Percentiles rank a stretch among this genome's conserved stretches.
Evolutionary conservation across 2,797 vertebrate species (phyloP).

Genomic region (Poecilia picta): DNA sequence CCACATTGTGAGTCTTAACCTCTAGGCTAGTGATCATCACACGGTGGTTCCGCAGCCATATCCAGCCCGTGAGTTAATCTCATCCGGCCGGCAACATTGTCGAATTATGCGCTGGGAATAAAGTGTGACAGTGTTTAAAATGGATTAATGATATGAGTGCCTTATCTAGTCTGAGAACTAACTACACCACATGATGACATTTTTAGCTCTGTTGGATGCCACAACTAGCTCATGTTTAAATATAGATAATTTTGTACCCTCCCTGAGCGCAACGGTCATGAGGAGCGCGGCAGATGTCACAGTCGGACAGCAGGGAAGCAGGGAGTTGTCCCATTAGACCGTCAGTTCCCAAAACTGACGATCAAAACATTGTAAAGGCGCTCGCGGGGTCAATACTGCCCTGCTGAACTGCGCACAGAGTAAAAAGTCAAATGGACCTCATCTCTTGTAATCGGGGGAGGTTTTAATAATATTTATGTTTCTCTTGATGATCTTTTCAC

Average conservation of each 20-base stretch:
- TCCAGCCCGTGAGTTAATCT: not conserved
- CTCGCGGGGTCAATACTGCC: too few relatives aligned
- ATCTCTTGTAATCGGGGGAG: too few relatives aligned
- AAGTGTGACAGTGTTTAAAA: not conserved
- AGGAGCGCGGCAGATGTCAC: too few relatives aligned
- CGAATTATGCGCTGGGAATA: not conserved
- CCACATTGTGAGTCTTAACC: constrained; percentile 36
- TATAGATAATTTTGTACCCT: too few relatives aligned
- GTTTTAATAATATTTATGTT: not conserved
- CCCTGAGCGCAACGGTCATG: too few relatives aligned
- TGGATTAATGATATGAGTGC: not conserved
- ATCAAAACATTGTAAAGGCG: too few relatives aligned
- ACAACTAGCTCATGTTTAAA: not conserved
- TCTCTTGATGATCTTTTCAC: not conserved
- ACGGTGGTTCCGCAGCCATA: not conserved
- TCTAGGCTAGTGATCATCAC: not conserved
- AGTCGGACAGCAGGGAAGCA: too few relatives aligned
- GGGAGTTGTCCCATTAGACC: too few relatives aligned
- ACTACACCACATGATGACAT: not conserved
- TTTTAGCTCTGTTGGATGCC: not conserved
- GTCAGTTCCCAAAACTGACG: too few relatives aligned
- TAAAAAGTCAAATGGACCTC: too few relatives aligned
- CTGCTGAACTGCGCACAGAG: too few relatives aligned
- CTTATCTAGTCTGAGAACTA: not conserved
- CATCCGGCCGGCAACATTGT: not conserved